Conservation (phyloP, 2,888 invertebrate species). For the Cheilosia urbana region DNA sequence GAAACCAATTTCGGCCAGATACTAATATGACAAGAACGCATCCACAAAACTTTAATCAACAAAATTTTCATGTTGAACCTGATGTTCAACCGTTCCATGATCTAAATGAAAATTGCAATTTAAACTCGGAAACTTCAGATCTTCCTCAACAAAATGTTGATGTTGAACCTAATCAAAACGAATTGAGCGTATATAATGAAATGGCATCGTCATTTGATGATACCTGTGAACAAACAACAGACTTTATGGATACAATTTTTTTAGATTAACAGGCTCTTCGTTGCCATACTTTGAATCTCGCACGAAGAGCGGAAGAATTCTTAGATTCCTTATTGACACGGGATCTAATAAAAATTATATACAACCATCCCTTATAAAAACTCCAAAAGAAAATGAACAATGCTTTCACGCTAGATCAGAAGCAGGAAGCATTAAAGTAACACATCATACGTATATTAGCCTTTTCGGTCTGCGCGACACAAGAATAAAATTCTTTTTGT, state of each 20-base stretch:
- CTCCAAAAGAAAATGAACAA: conserved; percentile 54
- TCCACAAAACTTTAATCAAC: too few species aligned
- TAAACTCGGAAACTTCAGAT: too few species aligned
- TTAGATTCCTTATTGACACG: conserved; percentile 73
- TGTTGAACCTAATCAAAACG: too few species aligned
- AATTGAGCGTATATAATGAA: too few species aligned
- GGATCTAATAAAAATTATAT: conserved; percentile 74
- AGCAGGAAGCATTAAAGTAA: conserved; percentile 59
- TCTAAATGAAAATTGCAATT: too few species aligned
- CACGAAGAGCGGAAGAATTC: conserved; percentile 64
- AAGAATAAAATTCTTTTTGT: conserved; percentile 45
- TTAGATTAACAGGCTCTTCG: conserved; percentile 73
- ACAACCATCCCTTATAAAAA: conserved; percentile 48
- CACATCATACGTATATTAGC: conserved; percentile 45
- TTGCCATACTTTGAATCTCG: conserved; percentile 69
- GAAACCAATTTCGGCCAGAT: too few species aligned
- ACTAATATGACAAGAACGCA: too few species aligned
- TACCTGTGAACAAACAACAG: neutral
- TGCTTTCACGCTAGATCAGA: conserved; percentile 59
- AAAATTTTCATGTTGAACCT: too few species aligned
- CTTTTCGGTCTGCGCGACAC: conserved; percentile 20
- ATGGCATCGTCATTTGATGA: too few species aligned
- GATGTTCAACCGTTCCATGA: too few species aligned
- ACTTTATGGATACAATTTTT: conserved; percentile 65
- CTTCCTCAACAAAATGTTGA: too few species aligned